Base-by-base conservation (phyloP, 2,113 vertebrate species). In the Amblyornis subalaris region DNA sequence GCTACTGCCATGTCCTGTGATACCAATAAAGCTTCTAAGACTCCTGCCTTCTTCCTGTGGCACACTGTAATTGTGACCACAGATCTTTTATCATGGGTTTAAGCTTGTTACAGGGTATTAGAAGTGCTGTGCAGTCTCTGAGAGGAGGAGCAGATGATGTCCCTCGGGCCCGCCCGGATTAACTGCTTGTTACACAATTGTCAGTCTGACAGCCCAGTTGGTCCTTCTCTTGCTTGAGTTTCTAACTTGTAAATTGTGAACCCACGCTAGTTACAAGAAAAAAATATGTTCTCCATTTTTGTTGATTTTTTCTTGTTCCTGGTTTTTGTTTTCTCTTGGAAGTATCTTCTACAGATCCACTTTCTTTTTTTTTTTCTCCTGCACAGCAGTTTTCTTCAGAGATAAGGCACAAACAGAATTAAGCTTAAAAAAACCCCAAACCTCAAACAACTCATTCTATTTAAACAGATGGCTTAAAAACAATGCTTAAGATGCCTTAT, bases 31-130 rank as follows among this genome's bases (percentile, higher is more conserved):
- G 36, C 74, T 79, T n/a, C 54, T 40, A 31, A 88, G 45, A 53
- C 77, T 55, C 78, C 87, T 85, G 38, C 51, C 38, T 95, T 89
- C 53, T n/a, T 78, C 78, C 74, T 40, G 28, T 40, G 85, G 47
- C 66, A 81, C 33, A 14, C 8, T 78, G 53, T 50, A 66, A 58
- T 60, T 71, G 84, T 47, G 74, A 76, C 36, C 67, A 73, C 20
- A 48, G 62, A 61, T 58, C 66, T 88, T 79, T 85, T 82, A 65
- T 83, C 85, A 31, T 1, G 42, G 80, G 3, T 67, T 94, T 95
- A 91, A 91, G 87, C 87, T 95, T 84, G 93, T 94, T 91, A 77
- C 48, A 55, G 73, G 31, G 48, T 64, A 69, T 87, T 74, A 92
- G 73, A 93, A 87, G 73, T n/a, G 53, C 80, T 28, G 24, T n/a